phyloP scores from a whole-genome alignment of 2,888 invertebrate genomes.

The Spodoptera picta region DNA sequence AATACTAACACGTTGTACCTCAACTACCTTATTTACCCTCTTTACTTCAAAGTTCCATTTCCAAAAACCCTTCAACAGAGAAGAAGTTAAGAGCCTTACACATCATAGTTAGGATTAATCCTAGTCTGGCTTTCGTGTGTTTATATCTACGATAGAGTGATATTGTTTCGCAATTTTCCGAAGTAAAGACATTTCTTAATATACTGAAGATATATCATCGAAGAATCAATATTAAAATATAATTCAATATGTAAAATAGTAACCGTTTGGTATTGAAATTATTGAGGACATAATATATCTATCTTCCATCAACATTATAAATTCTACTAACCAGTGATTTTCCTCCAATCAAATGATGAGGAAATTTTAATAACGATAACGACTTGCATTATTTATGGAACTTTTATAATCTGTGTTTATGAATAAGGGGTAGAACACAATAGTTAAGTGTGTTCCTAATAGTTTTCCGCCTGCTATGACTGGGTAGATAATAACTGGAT shows the following conservation, averaged over 20 bases:
- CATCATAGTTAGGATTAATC: too few species aligned
- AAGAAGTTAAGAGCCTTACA: too few species aligned
- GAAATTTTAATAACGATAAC: slow-evolving; percentile 7
- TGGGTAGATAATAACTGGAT: slow-evolving; percentile 48
- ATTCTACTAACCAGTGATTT: slow-evolving; percentile 7
- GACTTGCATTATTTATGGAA: slow-evolving; percentile 3
- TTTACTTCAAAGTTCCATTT: not conserved
- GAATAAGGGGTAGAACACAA: slow-evolving; percentile 27
- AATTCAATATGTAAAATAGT: too few species aligned
- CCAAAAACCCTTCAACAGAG: too few species aligned
- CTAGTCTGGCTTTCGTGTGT: too few species aligned
- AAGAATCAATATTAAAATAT: too few species aligned
- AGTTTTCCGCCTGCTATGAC: slow-evolving; percentile 25
- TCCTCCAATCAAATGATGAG: slow-evolving; percentile 16
- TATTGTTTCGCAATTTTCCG: too few species aligned
- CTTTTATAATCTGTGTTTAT: slow-evolving; percentile 16
- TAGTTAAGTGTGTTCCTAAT: slow-evolving; percentile 23
- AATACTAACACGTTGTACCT: slow-evolving; percentile 12
- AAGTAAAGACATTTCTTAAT: too few species aligned
- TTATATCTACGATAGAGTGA: too few species aligned
- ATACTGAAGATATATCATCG: too few species aligned
- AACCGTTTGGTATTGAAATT: not conserved
- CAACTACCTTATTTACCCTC: not conserved
- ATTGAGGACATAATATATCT: slow-evolving; percentile 4
- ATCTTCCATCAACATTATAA: not conserved